These are phyloP conservation scores for Accipiter virgatus DNA, from an alignment of 2,113 vertebrate genomes.

Conservation along the genomic window DNA sequence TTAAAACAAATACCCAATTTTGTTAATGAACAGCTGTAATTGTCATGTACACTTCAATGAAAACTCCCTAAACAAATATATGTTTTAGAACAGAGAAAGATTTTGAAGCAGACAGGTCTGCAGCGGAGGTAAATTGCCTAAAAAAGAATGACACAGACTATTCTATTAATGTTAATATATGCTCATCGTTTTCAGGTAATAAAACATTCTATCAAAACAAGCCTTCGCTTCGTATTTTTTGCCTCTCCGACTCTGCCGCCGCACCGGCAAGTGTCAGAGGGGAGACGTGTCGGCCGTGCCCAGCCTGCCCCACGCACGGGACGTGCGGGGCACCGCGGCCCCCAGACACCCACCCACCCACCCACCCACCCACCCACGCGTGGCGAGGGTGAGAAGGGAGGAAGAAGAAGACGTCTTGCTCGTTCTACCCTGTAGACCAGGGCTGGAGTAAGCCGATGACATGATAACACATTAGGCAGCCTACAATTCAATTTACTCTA, in stretches of 20 bases:
- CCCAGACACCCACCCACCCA: not conserved
- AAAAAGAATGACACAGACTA: constrained; percentile 75
- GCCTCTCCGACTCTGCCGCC: not conserved
- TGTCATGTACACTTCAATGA: constrained; percentile 90
- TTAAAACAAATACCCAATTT: constrained; percentile 99
- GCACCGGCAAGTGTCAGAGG: not conserved
- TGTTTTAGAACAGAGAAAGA: constrained; percentile 86
- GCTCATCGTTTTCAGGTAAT: constrained; percentile 75
- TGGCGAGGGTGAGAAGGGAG: not conserved
- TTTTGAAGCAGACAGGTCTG: constrained; percentile 75
- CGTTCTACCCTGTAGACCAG: constrained; percentile 30
- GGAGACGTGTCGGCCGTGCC: not conserved
- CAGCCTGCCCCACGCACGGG: not conserved
- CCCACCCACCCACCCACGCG: not conserved
- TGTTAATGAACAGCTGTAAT: constrained; percentile 99
- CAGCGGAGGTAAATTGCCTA: constrained; percentile 69
- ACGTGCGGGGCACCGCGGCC: accelerated
- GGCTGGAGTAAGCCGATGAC: constrained; percentile 41
- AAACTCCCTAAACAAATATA: constrained; percentile 99
- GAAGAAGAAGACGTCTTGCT: not conserved
- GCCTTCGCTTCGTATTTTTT: constrained; percentile 41
- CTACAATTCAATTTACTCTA: constrained; percentile 64
- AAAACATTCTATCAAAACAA: constrained; percentile 77
- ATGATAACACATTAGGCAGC: constrained; percentile 57
- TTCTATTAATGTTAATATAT: constrained; percentile 78